phyloP scores from a whole-genome alignment of 1,140 invertebrate genomes.

The Neuroterus valhalla region DNA sequence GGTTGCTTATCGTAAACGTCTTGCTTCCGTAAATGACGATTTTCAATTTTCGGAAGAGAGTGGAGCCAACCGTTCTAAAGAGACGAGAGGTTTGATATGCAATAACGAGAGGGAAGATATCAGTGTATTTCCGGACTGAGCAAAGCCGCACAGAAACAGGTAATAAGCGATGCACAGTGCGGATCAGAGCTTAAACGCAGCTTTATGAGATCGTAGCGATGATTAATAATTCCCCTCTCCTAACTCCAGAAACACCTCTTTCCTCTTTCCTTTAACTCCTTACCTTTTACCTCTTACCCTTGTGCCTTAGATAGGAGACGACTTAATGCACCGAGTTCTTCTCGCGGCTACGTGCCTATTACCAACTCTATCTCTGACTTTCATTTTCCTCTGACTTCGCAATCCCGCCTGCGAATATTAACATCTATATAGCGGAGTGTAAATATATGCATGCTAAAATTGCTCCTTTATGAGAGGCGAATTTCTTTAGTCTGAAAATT shows the following conservation, averaged over 20 bases:
- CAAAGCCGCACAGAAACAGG: conserved; percentile 55
- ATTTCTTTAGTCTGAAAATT: conserved; percentile 21
- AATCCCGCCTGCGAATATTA: conserved; percentile 57
- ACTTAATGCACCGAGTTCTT: conserved; percentile 20
- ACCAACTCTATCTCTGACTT: conserved; percentile 34
- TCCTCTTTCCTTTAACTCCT: not conserved
- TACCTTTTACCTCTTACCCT: conserved; percentile 39
- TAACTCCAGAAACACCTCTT: not conserved
- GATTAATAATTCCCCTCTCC: conserved; percentile 69
- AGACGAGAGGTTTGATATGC: conserved; percentile 45
- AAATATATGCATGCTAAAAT: conserved; percentile 33
- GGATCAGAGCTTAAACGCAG: conserved; percentile 66
- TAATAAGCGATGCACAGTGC: conserved; percentile 68
- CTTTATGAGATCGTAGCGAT: conserved; percentile 71
- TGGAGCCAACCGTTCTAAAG: conserved; percentile 33
- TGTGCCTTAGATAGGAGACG: conserved; percentile 51
- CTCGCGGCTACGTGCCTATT: conserved; percentile 26
- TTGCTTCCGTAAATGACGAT: conserved; percentile 35
- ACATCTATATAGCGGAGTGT: conserved; percentile 55
- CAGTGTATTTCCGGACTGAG: conserved; percentile 59
- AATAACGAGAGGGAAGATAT: conserved; percentile 52
- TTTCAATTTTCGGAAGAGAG: conserved; percentile 52
- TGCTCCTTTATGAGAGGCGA: conserved; percentile 48
- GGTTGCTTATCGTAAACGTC: conserved; percentile 17
- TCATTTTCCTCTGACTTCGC: conserved; percentile 42